These are phyloP conservation scores for Pyrocephalus nanus DNA, from an alignment of 2,797 vertebrate genomes.

Conservation along the genomic window DNA sequence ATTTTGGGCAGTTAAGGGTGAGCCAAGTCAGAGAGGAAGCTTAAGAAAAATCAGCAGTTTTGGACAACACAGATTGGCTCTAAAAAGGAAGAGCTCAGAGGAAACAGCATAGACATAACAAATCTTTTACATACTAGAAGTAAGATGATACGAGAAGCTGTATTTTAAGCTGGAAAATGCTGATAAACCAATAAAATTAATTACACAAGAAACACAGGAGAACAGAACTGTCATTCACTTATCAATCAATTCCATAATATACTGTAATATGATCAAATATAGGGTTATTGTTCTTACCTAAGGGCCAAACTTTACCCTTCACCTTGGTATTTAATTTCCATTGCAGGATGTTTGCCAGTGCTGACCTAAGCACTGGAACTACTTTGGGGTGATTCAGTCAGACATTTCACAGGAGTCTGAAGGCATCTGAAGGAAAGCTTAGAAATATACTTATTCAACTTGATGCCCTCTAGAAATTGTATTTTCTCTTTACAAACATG, in stretches of 20 bases:
- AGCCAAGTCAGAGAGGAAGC: background rate
- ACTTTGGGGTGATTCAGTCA: background rate
- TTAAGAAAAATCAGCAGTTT: background rate
- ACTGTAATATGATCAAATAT: background rate
- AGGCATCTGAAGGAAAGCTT: background rate
- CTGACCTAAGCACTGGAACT: background rate
- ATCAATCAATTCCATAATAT: background rate
- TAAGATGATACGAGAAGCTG: background rate
- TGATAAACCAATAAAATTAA: slow-evolving; percentile 19
- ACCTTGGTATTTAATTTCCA: background rate
- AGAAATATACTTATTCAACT: background rate
- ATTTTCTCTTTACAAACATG: background rate
- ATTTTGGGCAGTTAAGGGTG: background rate
- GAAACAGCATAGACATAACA: background rate
- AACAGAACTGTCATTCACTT: background rate
- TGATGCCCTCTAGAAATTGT: background rate
- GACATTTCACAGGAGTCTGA: background rate
- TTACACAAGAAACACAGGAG: background rate
- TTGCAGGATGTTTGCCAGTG: background rate
- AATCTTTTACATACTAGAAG: background rate
- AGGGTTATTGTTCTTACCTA: background rate
- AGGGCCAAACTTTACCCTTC: background rate
- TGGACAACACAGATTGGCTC: background rate
- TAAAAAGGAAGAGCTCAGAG: background rate
- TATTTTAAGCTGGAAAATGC: background rate